Percentiles rank a stretch among this genome's conserved stretches.
phyloP scores from a whole-genome alignment of 2,113 vertebrate genomes.

The Callipepla squamata region DNA sequence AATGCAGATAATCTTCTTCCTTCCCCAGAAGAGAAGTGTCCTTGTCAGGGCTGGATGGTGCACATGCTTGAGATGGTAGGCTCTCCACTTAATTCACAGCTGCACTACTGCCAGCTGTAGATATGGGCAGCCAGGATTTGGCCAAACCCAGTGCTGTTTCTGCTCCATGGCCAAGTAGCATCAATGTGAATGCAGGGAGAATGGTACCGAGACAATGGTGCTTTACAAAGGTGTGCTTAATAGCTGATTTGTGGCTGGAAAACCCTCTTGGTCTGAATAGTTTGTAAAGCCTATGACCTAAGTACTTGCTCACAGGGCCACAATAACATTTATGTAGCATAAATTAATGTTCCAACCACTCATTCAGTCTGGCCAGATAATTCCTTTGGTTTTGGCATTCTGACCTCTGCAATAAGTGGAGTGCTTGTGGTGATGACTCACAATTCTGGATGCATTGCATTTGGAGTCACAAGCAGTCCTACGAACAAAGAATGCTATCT shows the following conservation, averaged over 20 bases:
- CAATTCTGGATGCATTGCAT: slow-evolving; percentile 35
- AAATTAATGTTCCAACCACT: slow-evolving; percentile 80
- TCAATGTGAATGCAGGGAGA: fast-evolving
- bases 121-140: not conserved
- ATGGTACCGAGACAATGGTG: not conserved
- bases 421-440: slow-evolving; percentile 68
- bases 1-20: slow-evolving; percentile 71
- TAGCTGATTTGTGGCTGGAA: slow-evolving; percentile 67
- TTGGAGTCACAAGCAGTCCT: not conserved
- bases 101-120: slow-evolving; percentile 23
- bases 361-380: slow-evolving; percentile 79
- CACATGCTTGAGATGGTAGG: slow-evolving; percentile 31
- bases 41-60: slow-evolving; percentile 54
- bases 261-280: slow-evolving; percentile 71
- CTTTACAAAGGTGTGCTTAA: not conserved
- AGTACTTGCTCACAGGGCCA: slow-evolving; percentile 77
- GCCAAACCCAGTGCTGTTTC: not conserved
- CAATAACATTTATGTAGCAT: slow-evolving; percentile 83
- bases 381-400: slow-evolving; percentile 76
- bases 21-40: slow-evolving; percentile 71
- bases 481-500: slow-evolving; percentile 68
- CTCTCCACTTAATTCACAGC: slow-evolving; percentile 71
- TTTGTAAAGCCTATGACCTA: slow-evolving; percentile 77
- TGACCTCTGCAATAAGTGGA: slow-evolving; percentile 62
- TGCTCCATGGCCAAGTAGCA: not conserved